Conservation (phyloP, 2,888 invertebrate species). For the Heliconius sara region DNA sequence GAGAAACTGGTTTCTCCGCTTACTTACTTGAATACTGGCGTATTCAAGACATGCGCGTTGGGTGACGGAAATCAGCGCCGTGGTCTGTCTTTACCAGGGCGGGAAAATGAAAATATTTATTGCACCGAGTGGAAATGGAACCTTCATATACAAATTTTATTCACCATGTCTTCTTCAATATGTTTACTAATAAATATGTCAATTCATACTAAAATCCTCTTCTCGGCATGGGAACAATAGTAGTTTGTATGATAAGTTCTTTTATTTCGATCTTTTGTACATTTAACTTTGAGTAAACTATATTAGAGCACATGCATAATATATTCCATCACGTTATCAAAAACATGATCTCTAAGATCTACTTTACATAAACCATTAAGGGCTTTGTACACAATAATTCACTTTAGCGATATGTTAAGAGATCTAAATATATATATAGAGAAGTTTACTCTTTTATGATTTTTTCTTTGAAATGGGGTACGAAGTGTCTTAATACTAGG, state of each 20-base stretch:
- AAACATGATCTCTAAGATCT: background rate
- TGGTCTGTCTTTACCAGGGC: too few species aligned
- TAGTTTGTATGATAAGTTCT: background rate
- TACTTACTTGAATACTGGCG: too few species aligned
- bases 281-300: background rate
- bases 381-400: slow-evolving; percentile 12
- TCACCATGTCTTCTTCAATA: too few species aligned
- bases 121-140: too few species aligned
- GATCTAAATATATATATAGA: background rate
- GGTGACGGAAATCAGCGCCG: too few species aligned
- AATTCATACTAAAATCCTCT: too few species aligned
- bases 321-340: background rate
- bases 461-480: background rate
- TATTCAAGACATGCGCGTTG: too few species aligned
- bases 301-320: background rate
- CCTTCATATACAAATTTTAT: too few species aligned
- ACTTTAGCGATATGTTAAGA: background rate
- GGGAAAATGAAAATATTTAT: too few species aligned
- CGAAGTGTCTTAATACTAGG: too few species aligned
- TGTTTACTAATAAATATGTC: too few species aligned
- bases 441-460: background rate
- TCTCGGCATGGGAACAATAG: background rate
- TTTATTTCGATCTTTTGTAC: background rate
- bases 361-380: slow-evolving; percentile 12
- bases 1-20: too few species aligned